These are phyloP conservation scores for Odontomachus brunneus DNA, from an alignment of 1,140 invertebrate species.

Conservation along the genomic window DNA sequence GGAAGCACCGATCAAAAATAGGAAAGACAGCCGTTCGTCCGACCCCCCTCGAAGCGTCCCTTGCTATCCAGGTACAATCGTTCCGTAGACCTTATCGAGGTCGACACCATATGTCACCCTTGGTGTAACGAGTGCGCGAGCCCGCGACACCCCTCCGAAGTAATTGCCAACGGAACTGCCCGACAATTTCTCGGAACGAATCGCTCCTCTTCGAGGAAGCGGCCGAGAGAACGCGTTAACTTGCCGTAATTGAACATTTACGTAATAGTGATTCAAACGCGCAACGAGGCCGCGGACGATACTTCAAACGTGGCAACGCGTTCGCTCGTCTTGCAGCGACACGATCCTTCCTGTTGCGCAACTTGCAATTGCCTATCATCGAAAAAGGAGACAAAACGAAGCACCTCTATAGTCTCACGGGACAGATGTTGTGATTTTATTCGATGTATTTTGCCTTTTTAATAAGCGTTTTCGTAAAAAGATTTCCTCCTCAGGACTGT, in stretches of 20 bases:
- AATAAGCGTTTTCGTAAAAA: neutral
- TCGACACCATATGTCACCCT: conserved; percentile 80
- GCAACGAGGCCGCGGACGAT: conserved; percentile 37
- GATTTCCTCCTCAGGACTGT: neutral
- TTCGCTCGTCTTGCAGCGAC: conserved; percentile 26
- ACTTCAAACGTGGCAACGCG: neutral
- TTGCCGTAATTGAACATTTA: conserved; percentile 56
- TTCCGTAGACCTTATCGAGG: conserved; percentile 72
- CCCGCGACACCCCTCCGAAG: conserved; percentile 19
- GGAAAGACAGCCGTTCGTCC: conserved; percentile 69
- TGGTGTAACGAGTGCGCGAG: conserved; percentile 40
- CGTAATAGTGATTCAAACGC: conserved; percentile 44
- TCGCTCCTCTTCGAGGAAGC: conserved; percentile 31
- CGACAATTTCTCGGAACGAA: conserved; percentile 55
- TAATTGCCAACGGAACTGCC: conserved; percentile 63
- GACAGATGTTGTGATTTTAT: too few relatives aligned
- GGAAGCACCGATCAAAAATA: conserved; percentile 77
- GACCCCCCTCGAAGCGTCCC: conserved; percentile 83
- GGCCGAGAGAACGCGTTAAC: conserved; percentile 27
- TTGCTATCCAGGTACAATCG: conserved; percentile 65
- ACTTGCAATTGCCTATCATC: neutral
- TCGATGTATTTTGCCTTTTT: neutral
- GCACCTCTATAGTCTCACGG: neutral
- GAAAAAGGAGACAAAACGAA: too few relatives aligned
- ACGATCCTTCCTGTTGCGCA: conserved; percentile 13